Evolutionary conservation across 2,888 invertebrate species (phyloP).

Genomic region (Ectobius pallidus): DNA sequence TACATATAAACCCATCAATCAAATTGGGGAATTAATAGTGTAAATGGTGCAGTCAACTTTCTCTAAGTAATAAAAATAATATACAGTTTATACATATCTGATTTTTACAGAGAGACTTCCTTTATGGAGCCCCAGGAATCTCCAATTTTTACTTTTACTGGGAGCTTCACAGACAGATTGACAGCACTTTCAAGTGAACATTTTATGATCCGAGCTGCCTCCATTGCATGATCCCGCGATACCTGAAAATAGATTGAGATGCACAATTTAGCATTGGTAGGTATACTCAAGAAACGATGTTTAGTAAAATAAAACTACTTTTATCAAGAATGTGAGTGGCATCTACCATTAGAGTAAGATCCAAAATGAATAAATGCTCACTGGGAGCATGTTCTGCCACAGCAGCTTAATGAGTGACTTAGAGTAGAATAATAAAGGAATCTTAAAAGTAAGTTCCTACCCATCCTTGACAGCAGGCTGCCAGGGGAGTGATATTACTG

Average conservation of each 20-base stretch:
- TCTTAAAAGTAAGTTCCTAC: too few species aligned
- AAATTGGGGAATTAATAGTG: too few species aligned
- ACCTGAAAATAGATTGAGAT: slow-evolving; percentile 57
- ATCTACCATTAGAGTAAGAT: background rate
- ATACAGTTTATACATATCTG: too few species aligned
- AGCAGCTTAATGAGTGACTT: background rate
- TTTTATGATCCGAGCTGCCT: slow-evolving; percentile 69
- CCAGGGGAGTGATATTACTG: too few species aligned
- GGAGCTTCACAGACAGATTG: slow-evolving; percentile 76
- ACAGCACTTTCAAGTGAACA: slow-evolving; percentile 81
- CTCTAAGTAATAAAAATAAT: too few species aligned
- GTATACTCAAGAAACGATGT: background rate
- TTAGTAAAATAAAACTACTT: background rate
- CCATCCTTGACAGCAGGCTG: too few species aligned
- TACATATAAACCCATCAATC: too few species aligned
- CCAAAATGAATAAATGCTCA: background rate
- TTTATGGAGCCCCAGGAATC: slow-evolving; percentile 74
- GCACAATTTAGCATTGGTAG: too few species aligned
- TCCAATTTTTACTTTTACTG: slow-evolving; percentile 86
- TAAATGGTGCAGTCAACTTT: too few species aligned
- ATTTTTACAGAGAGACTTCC: too few species aligned
- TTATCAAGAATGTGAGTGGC: background rate
- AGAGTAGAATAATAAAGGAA: background rate
- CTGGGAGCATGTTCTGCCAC: background rate
- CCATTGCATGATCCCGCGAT: slow-evolving; percentile 60